A percentile compares a stretch with the other conserved stretches of the same genome.
Conservation (phyloP, 2,888 invertebrate genomes). For the Anticlea derivata region DNA sequence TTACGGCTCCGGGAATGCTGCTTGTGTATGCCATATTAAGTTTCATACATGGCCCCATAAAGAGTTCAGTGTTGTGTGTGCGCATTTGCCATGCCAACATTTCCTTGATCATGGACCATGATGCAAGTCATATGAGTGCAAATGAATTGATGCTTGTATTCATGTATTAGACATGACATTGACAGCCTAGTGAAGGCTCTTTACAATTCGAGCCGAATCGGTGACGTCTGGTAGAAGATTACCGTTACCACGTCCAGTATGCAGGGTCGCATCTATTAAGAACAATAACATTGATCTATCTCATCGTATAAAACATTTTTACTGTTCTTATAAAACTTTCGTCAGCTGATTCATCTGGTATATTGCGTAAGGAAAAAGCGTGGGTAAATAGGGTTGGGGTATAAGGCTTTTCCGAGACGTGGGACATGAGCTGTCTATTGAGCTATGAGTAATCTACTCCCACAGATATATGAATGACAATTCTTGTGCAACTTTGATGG, state of each 20-base stretch:
- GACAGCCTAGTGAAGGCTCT: constrained; percentile 21
- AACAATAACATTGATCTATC: neutral
- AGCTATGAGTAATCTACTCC: constrained; percentile 56
- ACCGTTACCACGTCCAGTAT: constrained; percentile 7
- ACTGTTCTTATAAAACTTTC: neutral
- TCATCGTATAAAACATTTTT: neutral
- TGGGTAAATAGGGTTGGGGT: constrained; percentile 49
- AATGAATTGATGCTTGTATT: constrained; percentile 12
- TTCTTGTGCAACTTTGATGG: constrained; percentile 28
- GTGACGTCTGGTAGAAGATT: constrained; percentile 3
- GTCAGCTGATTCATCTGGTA: constrained; percentile 4
- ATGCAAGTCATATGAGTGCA: constrained; percentile 11
- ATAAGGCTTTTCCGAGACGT: constrained; percentile 45
- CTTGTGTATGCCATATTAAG: constrained; percentile 40
- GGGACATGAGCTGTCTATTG: constrained; percentile 42
- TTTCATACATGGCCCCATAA: constrained; percentile 43
- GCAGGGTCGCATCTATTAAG: neutral
- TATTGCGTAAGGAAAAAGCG: constrained; percentile 28
- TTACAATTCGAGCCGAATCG: constrained; percentile 16
- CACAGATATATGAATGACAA: constrained; percentile 41
- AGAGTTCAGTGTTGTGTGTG: constrained; percentile 31
- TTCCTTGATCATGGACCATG: constrained; percentile 16
- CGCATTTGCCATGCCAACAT: constrained; percentile 19
- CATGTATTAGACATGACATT: constrained; percentile 27
- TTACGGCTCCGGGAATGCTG: constrained; percentile 28